These are phyloP conservation scores for Brachyhypopomus gauderio DNA, from an alignment of 2,113 vertebrate genomes.

Conservation along the genomic window DNA sequence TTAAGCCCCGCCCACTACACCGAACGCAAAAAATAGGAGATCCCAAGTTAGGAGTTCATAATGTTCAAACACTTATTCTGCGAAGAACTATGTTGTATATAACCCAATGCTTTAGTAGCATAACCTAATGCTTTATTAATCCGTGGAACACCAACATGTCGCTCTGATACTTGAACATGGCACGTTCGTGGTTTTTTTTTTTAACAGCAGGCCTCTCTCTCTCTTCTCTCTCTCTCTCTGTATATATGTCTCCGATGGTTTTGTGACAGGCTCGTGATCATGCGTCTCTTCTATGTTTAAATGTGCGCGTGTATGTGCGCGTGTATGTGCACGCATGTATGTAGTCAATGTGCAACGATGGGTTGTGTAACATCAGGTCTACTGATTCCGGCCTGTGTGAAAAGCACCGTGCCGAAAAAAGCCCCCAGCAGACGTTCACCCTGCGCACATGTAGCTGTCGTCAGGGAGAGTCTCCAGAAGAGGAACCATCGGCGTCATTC, in stretches of 20 bases:
- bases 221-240: not conserved
- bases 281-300: too few species aligned
- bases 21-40: conserved; percentile 51
- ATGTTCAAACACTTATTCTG: too few species aligned
- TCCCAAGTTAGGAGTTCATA: conserved; percentile 28
- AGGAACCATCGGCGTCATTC: too few species aligned
- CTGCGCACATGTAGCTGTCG: not conserved
- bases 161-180: too few species aligned
- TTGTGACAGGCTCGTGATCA: too few species aligned
- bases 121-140: too few species aligned
- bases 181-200: too few species aligned
- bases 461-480: too few species aligned
- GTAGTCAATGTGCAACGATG: too few species aligned
- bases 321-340: not conserved
- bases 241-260: not conserved
- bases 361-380: not conserved
- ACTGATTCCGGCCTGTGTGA: not conserved
- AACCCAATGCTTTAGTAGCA: not conserved
- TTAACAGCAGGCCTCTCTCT: not conserved
- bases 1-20: conserved; percentile 48
- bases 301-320: not conserved
- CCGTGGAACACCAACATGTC: too few species aligned
- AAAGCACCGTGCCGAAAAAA: not conserved
- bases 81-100: too few species aligned
- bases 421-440: not conserved